These are phyloP conservation scores for Platalea minor DNA, from an alignment of 2,797 vertebrate genomes.

Conservation along the genomic window DNA sequence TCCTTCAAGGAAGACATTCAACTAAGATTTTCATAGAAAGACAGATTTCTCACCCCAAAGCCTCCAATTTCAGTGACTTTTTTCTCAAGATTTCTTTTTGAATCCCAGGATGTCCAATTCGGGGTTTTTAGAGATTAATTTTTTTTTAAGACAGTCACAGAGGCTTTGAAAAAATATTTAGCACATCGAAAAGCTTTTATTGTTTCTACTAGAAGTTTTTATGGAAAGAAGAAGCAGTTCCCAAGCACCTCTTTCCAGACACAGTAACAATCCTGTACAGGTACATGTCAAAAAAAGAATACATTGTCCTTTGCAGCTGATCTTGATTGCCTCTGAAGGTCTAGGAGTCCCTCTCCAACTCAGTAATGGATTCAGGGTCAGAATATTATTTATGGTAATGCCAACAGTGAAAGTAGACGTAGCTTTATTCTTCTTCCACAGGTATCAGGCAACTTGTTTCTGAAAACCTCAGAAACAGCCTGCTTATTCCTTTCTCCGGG, in stretches of 20 bases:
- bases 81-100: not conserved
- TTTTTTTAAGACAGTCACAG: not conserved
- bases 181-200: not conserved
- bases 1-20: not conserved
- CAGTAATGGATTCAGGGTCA: not conserved
- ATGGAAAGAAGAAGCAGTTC: not conserved
- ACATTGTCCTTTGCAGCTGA: not conserved
- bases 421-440: not conserved
- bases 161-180: not conserved
- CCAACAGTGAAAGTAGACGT: not conserved
- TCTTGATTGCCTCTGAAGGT: not conserved
- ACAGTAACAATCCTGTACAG: not conserved
- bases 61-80: not conserved
- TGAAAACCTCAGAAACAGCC: not conserved
- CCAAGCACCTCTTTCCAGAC: not conserved
- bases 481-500: not conserved
- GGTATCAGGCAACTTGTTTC: not conserved
- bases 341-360: not conserved
- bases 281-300: not conserved
- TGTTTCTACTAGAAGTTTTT: not conserved
- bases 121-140: rapidly evolving
- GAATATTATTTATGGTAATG: not conserved
- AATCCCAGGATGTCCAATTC: not conserved
- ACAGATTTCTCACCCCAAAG: not conserved
- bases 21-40: not conserved